Evolutionary conservation across 2,113 vertebrate genomes (phyloP), one percentile per base, ranked within the genome.

Genomic region (Phocoena sinus): DNA sequence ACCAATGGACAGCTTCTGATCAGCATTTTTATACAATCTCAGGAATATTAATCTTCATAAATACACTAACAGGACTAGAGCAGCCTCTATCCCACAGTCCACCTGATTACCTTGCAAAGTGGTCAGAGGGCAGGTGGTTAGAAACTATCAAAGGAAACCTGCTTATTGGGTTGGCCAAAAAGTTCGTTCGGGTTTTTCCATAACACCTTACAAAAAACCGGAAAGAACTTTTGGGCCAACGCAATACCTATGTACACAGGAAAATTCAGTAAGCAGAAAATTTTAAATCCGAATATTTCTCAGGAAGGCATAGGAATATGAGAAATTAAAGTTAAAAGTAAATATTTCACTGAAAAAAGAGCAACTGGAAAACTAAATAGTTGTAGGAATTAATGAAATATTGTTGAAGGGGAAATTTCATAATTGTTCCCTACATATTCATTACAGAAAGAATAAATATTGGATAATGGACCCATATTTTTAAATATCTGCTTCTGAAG

Each of bases 401-500:
- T 11, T 89, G 8, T 38, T 84, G 17, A 8, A 86, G 33, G 20
- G 18, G 41, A 97, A 74, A 68, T 94, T 73, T 94, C 50, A 58
- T 36, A 84, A 89, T 63, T 12, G 8, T 44, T 56, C 18, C 86
- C 91, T 36, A 47, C 12, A 80, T 71, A 96, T 71, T 84, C 28
- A 53, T 31, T 38, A 53, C 3, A 50, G 77, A 94, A 77, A 96
- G 28, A 92, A 94, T 65, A 84, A 87, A 91, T 62, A 87, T 12
- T 47, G 25, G 36, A 26, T 25, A 17, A 82, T 6, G 1, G 31
- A 83, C 5, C 41, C 11, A 58, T 71, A 67, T 31, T 87, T 94
- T 96, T 11, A 67, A 88, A 89, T 82, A 84, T 93, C 58, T 84
- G 62, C 28, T 96, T 92, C 58, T 97, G 26, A 89, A 91, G 28